Evolutionary conservation across 2,888 invertebrate genomes (phyloP).

Genomic region (Scaptomyza polygonia): DNA sequence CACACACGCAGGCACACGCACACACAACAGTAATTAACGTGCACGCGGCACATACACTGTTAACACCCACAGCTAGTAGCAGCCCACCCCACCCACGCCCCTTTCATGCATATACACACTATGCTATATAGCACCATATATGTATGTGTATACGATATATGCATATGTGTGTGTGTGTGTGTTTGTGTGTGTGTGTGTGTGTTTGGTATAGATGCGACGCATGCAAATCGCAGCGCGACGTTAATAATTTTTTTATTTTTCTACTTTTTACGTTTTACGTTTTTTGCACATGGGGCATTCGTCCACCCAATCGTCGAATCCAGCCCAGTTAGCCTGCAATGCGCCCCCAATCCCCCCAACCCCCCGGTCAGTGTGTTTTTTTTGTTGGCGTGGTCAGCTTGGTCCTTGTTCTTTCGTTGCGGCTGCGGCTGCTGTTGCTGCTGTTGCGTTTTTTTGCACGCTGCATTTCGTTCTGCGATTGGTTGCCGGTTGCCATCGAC

Average conservation of each 20-base stretch:
- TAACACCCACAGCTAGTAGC: neutral
- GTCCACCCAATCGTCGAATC: slow-evolving; percentile 27
- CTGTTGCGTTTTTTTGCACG: slow-evolving; percentile 73
- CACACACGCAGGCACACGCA: too few species aligned
- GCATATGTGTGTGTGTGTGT: too few species aligned
- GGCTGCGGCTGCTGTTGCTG: slow-evolving; percentile 25
- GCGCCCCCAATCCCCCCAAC: slow-evolving; percentile 4
- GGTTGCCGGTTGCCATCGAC: slow-evolving; percentile 71
- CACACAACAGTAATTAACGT: slow-evolving; percentile 72
- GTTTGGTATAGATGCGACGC: slow-evolving; percentile 51
- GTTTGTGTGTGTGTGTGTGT: slow-evolving; percentile 3
- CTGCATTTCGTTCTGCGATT: slow-evolving; percentile 74
- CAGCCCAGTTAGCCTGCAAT: slow-evolving; percentile 6
- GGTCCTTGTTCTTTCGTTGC: slow-evolving; percentile 49
- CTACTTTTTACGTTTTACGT: neutral
- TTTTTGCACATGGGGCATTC: slow-evolving; percentile 46
- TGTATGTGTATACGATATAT: slow-evolving; percentile 6
- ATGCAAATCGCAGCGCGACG: slow-evolving; percentile 69
- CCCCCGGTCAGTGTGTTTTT: too few species aligned
- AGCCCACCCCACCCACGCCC: neutral
- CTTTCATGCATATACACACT: neutral
- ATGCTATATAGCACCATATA: neutral
- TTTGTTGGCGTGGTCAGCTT: slow-evolving; percentile 69
- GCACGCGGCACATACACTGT: slow-evolving; percentile 68
- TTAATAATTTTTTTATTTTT: neutral